A percentile compares a stretch with the other conserved stretches of the same genome.
Conservation (phyloP, 2,797 vertebrate species). For the Orestias chungarensis region DNA sequence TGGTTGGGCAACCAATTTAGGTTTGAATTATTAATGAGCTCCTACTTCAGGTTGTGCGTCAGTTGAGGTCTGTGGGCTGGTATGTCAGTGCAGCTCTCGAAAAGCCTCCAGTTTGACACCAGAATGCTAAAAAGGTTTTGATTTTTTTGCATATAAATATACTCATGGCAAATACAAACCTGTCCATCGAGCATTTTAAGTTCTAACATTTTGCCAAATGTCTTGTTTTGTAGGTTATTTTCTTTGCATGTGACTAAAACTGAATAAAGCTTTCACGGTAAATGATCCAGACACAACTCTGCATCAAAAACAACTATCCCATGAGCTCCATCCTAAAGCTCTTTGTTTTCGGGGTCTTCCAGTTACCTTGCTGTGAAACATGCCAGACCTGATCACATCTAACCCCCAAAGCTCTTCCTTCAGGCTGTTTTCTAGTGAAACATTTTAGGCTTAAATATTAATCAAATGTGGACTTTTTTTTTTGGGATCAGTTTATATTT, state of each 20-base stretch:
- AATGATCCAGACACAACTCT: background rate
- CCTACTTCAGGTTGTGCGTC: no score
- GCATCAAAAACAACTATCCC: background rate
- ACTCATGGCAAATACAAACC: background rate
- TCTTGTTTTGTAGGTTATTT: background rate
- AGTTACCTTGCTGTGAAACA: background rate
- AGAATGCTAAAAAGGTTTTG: background rate
- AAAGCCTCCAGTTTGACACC: constrained; percentile 1
- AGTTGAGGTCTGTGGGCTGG: background rate
- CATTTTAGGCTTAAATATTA: background rate
- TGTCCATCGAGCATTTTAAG: no score
- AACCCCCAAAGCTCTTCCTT: background rate
- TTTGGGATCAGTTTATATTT: constrained; percentile 5
- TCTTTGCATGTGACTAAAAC: no score
- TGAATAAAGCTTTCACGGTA: background rate
- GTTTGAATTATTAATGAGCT: no score
- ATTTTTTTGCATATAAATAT: no score
- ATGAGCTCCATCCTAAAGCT: background rate
- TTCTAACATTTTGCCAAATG: background rate
- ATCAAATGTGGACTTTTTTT: constrained; percentile 1
- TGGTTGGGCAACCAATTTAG: background rate
- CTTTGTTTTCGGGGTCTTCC: no score
- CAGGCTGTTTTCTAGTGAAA: background rate
- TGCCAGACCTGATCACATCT: background rate
- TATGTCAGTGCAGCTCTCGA: background rate